Evolutionary conservation across 2,113 vertebrate genomes (phyloP).

Genomic region (Thoracochromis brauschi): DNA sequence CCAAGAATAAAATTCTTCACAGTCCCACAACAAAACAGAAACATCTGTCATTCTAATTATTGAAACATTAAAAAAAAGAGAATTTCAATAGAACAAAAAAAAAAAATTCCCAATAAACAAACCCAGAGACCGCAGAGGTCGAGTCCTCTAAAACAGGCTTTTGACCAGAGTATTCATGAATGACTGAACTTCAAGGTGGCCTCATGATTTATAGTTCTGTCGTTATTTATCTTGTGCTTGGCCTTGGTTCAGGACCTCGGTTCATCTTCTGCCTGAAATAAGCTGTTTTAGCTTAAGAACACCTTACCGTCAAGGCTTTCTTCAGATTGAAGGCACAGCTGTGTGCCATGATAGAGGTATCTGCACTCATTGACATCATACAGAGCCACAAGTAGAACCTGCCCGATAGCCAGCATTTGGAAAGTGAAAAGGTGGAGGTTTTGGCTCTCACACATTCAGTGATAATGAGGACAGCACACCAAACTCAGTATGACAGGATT

Average conservation of each 20-base stretch:
- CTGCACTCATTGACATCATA: background rate
- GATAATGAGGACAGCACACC: background rate
- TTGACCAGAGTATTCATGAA: background rate
- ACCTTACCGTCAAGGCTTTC: background rate
- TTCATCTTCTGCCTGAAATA: background rate
- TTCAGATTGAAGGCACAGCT: background rate
- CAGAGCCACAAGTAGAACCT: background rate
- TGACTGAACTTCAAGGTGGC: background rate
- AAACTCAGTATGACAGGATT: no score
- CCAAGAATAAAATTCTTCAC: background rate
- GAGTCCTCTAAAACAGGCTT: background rate
- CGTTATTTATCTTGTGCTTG: background rate
- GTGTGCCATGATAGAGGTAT: background rate
- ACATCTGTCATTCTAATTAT: background rate
- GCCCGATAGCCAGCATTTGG: background rate
- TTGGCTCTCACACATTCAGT: background rate
- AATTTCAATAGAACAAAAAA: background rate
- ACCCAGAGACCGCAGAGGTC: background rate
- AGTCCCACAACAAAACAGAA: background rate
- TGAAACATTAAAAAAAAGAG: background rate
- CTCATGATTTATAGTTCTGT: background rate
- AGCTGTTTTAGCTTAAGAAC: background rate
- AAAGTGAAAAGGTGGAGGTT: background rate
- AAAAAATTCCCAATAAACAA: background rate
- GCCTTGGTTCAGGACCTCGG: background rate